Base-by-base conservation (phyloP, 1,140 invertebrate species). In the Papilio aristodemus region DNA sequence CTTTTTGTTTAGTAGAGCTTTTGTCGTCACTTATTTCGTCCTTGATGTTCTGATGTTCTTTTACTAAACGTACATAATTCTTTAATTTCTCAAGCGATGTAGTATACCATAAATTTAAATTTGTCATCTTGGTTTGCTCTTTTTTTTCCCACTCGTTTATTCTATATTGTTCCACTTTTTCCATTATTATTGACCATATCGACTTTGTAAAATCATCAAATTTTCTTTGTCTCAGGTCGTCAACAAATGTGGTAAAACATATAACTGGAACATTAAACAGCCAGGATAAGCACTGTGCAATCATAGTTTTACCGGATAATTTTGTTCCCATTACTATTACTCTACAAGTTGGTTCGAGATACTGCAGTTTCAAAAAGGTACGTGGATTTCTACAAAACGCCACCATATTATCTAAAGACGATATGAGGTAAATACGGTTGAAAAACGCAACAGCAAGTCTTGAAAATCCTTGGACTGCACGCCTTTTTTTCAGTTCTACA, bases 341-440 rank as follows among this genome's bases (percentile, higher is more conserved):
- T 74, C 87, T 82, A 76, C 87, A 91, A 22, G 80, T 87, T 27
- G 88, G 87, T 78, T 88, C 86, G 62, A 91, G 81, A 80, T 89
- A 85, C 71, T 89, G 69, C 19, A 92, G 59, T 71, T 86, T 81
- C 63, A 85, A 71, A 84, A 87, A 94, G 1, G 92, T 91, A 22
- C 93, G 85, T n/a, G 94, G 94, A 83, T 94, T 94, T 75, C 87
- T 85, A 64, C 90, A 84, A 80, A 94, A 94, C 36, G 79, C 75
- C 36, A 89, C 71, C 71, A 89, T 81, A 10, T 87, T 75, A 54
- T 92, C 75, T 11, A 84, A 71, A 62, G 92, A 91, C 14, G 92
- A 92, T 14, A 94, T 72, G 37, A 94, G 92, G 77, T 92, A 94
- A 13, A 94, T 83, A 73, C 93, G 91, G 79, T 93, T 93, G 78